A percentile compares a stretch with the other conserved stretches of the same genome.
Conservation (phyloP, 1,140 invertebrate genomes). For the Zaprionus ghesquierei region DNA sequence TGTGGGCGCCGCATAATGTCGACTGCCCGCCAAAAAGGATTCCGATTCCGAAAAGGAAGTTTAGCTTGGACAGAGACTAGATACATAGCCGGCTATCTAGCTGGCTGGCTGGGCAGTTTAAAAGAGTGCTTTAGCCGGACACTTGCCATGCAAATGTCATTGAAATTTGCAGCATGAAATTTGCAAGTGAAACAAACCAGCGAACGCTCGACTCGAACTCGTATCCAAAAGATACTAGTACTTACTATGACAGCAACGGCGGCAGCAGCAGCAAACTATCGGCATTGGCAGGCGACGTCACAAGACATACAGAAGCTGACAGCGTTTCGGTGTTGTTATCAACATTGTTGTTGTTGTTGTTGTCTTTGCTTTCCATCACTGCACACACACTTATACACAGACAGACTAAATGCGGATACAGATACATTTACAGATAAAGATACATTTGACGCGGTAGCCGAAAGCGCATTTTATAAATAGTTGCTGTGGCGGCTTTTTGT, state of each 20-base stretch:
- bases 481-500: constrained; percentile 66
- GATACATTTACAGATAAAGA: constrained; percentile 32
- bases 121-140: constrained; percentile 15
- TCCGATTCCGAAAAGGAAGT: constrained; percentile 2
- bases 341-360: constrained; percentile 15
- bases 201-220: constrained; percentile 24
- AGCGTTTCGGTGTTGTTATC: too few species aligned
- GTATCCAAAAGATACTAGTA: constrained; percentile 62
- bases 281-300: constrained; percentile 70
- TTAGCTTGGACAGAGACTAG: neutral
- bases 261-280: too few species aligned
- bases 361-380: constrained; percentile 74
- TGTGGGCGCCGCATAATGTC: neutral
- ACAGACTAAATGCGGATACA: constrained; percentile 13
- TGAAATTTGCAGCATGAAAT: constrained; percentile 54
- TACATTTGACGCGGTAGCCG: constrained; percentile 54
- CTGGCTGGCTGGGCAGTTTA: neutral
- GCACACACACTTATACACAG: constrained; percentile 43
- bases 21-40: constrained; percentile 42
- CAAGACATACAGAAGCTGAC: constrained; percentile 50
- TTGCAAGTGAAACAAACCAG: constrained; percentile 41
- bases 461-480: constrained; percentile 80
- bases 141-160: constrained; percentile 75
- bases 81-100: too few species aligned
- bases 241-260: constrained; percentile 18